phyloP scores from a whole-genome alignment of 2,797 vertebrate species.

The Thalassophryne amazonica region DNA sequence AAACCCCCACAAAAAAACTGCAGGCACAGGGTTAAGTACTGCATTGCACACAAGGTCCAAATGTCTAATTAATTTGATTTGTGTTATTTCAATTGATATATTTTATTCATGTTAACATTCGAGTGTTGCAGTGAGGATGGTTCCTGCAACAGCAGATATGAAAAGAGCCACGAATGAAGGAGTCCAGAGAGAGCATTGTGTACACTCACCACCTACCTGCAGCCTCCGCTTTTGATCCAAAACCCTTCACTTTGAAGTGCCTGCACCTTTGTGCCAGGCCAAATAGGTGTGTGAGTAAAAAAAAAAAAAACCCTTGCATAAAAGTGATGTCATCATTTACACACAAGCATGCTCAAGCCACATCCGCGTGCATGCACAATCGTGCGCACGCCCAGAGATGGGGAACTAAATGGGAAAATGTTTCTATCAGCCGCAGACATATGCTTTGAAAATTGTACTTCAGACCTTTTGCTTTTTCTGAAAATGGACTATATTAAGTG shows the following conservation, averaged over 20 bases:
- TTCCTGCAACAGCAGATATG: slow-evolving; percentile 65
- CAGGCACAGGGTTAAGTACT: slow-evolving; percentile 39
- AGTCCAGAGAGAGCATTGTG: slow-evolving; percentile 54
- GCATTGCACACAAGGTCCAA: slow-evolving; percentile 35
- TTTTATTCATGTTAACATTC: slow-evolving; percentile 71
- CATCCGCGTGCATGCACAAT: slow-evolving; percentile 3
- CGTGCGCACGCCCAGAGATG: slow-evolving; percentile 12
- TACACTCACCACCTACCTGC: slow-evolving; percentile 63
- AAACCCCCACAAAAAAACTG: too few species aligned
- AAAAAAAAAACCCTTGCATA: slow-evolving; percentile 36
- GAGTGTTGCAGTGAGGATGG: slow-evolving; percentile 59
- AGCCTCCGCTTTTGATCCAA: slow-evolving; percentile 67
- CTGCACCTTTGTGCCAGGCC: slow-evolving; percentile 65
- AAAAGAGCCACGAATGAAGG: slow-evolving; percentile 73
- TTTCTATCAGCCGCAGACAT: slow-evolving; percentile 21
- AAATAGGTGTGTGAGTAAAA: slow-evolving; percentile 48
- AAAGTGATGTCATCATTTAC: slow-evolving; percentile 54
- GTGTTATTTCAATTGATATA: slow-evolving; percentile 64
- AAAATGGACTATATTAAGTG: slow-evolving; percentile 20
- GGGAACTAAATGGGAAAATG: slow-evolving; percentile 36
- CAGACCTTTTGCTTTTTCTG: slow-evolving; percentile 16
- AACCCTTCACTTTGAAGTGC: slow-evolving; percentile 68
- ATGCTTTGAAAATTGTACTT: slow-evolving; percentile 19
- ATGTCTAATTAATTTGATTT: slow-evolving; percentile 57
- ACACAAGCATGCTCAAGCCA: slow-evolving; percentile 9